Conservation (phyloP, 2,797 vertebrate genomes). For the Diglossa cyanea region DNA sequence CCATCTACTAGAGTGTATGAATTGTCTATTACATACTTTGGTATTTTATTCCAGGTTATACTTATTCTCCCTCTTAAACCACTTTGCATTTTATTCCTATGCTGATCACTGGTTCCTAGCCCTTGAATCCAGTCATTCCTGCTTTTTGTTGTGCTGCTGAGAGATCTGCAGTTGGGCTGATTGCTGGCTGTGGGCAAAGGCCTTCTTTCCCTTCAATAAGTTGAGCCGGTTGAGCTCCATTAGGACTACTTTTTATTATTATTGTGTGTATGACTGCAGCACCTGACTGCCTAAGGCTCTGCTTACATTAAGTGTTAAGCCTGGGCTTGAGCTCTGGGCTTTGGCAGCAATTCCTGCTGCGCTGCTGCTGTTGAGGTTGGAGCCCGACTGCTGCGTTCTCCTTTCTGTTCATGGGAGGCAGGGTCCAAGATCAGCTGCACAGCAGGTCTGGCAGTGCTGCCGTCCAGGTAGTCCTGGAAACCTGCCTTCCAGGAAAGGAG, state of each 20-base stretch:
- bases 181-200: background rate
- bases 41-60: background rate
- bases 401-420: background rate
- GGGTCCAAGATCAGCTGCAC: constrained; percentile 33
- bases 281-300: constrained; percentile 68
- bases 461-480: constrained; percentile 32
- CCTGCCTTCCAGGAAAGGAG: constrained; percentile 27
- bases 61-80: background rate
- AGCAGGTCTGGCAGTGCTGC: constrained; percentile 21
- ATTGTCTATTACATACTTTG: background rate
- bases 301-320: constrained; percentile 63
- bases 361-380: constrained; percentile 24
- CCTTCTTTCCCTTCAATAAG: constrained; percentile 29
- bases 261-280: constrained; percentile 50
- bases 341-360: constrained; percentile 46
- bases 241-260: constrained; percentile 57
- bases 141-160: background rate
- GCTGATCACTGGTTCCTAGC: background rate
- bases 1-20: background rate
- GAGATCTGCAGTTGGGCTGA: background rate
- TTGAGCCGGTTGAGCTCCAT: constrained; percentile 41
- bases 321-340: constrained; percentile 61
- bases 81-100: background rate
- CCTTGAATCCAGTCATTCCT: background rate
- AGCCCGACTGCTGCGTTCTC: background rate